phyloP scores from a whole-genome alignment of 1,140 invertebrate species.

The Piezodorus guildinii region DNA sequence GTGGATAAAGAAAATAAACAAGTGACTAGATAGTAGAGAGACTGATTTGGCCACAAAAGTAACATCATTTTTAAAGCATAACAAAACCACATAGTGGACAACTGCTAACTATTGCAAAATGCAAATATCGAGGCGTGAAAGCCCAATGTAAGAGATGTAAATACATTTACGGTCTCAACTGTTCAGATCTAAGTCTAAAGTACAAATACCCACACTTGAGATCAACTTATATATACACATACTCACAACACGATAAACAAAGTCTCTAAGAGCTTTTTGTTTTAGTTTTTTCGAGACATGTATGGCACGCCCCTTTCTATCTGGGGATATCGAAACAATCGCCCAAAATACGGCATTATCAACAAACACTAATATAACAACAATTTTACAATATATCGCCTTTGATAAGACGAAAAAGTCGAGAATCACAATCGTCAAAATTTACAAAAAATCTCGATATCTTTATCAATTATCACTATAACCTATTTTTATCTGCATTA shows the following conservation, averaged over 20 bases:
- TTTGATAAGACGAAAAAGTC: slow-evolving; percentile 3
- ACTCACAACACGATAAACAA: slow-evolving; percentile 23
- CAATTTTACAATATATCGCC: slow-evolving; percentile 20
- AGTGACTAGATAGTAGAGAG: slow-evolving; percentile 23
- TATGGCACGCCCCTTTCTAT: slow-evolving; percentile 18
- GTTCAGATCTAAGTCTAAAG: slow-evolving; percentile 14
- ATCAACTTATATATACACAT: slow-evolving; percentile 25
- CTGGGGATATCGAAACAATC: slow-evolving; percentile 19
- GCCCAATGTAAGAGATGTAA: slow-evolving; percentile 16
- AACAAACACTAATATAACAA: slow-evolving; percentile 22
- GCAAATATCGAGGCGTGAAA: slow-evolving; percentile 17
- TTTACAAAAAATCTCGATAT: slow-evolving; percentile 24
- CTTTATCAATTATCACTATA: slow-evolving; percentile 29
- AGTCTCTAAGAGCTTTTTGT: slow-evolving; percentile 15
- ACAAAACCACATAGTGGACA: slow-evolving; percentile 10
- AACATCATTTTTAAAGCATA: slow-evolving; percentile 9
- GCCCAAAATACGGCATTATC: slow-evolving; percentile 18
- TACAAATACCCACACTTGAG: slow-evolving; percentile 24
- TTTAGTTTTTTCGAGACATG: slow-evolving; percentile 17
- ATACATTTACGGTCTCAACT: slow-evolving; percentile 13
- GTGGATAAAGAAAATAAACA: slow-evolving; percentile 21
- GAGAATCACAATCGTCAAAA: slow-evolving; percentile 20
- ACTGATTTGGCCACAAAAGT: slow-evolving; percentile 1
- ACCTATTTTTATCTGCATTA: slow-evolving; percentile 29
- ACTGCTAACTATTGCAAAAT: slow-evolving; percentile 13